Evolutionary conservation across 2,797 vertebrate genomes (phyloP).

Genomic region (Pteronotus mesoamericanus): DNA sequence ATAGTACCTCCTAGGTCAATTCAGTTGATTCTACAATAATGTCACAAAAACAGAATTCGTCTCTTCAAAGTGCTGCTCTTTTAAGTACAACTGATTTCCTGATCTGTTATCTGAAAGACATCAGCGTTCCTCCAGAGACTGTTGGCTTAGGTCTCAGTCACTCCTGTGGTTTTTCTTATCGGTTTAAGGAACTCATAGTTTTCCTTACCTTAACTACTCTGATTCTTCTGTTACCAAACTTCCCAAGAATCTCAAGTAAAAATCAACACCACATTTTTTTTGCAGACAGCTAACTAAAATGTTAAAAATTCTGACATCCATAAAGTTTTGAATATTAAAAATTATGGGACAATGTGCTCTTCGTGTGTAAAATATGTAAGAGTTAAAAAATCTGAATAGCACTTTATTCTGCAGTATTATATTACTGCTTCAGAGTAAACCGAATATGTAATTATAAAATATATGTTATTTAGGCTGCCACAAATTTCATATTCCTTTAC

Average conservation of each 20-base stretch:
- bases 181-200: not conserved
- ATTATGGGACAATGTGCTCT: not conserved
- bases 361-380: not conserved
- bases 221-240: not conserved
- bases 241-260: not conserved
- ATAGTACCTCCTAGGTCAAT: not conserved
- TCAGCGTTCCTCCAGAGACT: not conserved
- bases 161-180: not conserved
- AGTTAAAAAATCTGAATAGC: not conserved
- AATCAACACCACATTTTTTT: conserved; percentile 5
- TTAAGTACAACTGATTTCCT: not conserved
- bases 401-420: not conserved
- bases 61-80: conserved; percentile 13
- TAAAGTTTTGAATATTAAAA: conserved; percentile 28
- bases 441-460: conserved; percentile 18
- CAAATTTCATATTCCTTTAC: conserved; percentile 1
- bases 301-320: not conserved
- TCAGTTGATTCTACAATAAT: not conserved
- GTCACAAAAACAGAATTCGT: not conserved
- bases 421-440: not conserved
- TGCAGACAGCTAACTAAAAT: not conserved
- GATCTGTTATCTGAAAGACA: not conserved
- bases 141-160: not conserved
- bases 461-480: not conserved
- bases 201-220: not conserved